A percentile compares a stretch with the other conserved stretches of the same genome.
Evolutionary conservation across 2,888 invertebrate genomes (phyloP).

Genomic region (Mayetiola destructor): DNA sequence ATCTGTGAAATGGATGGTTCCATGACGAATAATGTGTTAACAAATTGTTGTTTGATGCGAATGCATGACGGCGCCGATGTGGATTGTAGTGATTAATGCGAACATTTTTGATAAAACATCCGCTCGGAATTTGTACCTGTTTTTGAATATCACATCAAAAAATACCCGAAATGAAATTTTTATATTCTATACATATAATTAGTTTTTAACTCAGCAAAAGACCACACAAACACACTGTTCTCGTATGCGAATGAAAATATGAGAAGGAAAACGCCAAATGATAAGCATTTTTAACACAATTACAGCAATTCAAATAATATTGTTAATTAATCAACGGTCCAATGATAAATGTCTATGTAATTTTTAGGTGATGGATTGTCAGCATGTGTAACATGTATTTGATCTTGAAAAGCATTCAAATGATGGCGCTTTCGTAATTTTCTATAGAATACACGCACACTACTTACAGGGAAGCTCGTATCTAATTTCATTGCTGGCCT

Average conservation of each 20-base stretch:
- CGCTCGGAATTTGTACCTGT: conserved; percentile 30
- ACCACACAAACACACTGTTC: too few relatives aligned
- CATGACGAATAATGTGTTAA: conserved; percentile 19
- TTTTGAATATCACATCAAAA: conserved; percentile 14
- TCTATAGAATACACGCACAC: conserved; percentile 19
- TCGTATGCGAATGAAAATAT: too few relatives aligned
- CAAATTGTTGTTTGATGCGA: conserved; percentile 16
- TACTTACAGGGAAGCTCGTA: conserved; percentile 32
- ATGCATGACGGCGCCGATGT: conserved; percentile 19
- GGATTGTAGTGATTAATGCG: conserved; percentile 21
- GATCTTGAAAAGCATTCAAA: not conserved
- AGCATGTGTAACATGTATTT: not conserved
- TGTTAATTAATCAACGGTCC: conserved; percentile 17
- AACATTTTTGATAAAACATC: conserved; percentile 31
- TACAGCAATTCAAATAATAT: too few relatives aligned
- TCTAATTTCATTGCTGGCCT: conserved; percentile 30
- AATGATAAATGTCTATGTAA: conserved; percentile 22
- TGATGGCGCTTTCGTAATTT: not conserved
- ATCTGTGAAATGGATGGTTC: too few relatives aligned
- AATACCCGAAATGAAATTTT: not conserved
- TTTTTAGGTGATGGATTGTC: conserved; percentile 18
- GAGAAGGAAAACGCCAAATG: too few relatives aligned
- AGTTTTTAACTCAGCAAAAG: not conserved
- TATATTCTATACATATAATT: not conserved
- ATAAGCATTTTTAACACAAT: too few relatives aligned